Percentiles rank a stretch among this genome's conserved stretches.
These are phyloP conservation scores for Microctonus brassicae DNA, from an alignment of 2,888 invertebrate species.

Conservation along the genomic window DNA sequence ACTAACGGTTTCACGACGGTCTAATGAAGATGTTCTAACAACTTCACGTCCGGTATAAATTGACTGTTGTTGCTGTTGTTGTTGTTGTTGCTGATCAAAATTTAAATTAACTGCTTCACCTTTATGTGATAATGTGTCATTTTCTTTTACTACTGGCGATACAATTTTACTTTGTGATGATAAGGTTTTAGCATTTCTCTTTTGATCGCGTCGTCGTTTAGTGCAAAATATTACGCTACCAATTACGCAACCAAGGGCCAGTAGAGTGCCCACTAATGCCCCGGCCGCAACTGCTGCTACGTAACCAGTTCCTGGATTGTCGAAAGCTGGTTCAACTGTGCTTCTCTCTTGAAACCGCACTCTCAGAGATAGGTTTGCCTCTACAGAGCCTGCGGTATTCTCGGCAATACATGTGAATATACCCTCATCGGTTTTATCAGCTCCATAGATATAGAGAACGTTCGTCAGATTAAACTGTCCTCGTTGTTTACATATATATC, in stretches of 20 bases:
- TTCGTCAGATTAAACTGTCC: constrained; percentile 59
- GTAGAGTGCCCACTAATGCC: constrained; percentile 60
- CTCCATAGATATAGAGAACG: constrained; percentile 55
- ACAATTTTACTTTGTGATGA: constrained; percentile 54
- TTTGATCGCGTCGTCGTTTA: constrained; percentile 58
- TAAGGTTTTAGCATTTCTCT: constrained; percentile 59
- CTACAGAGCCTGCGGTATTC: constrained; percentile 84
- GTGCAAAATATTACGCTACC: constrained; percentile 61
- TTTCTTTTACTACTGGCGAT: constrained; percentile 69
- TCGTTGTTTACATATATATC: constrained; percentile 58
- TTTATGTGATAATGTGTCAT: constrained; percentile 63
- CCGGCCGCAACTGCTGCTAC: constrained; percentile 62
- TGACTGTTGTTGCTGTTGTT: constrained; percentile 68
- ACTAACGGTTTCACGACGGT: constrained; percentile 51
- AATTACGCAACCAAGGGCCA: constrained; percentile 61
- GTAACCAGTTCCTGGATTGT: constrained; percentile 58
- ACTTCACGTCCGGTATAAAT: constrained; percentile 58
- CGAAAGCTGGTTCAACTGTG: constrained; percentile 59
- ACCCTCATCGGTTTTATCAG: constrained; percentile 77
- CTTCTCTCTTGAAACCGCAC: constrained; percentile 73
- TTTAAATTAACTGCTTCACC: constrained; percentile 52
- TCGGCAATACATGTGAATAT: constrained; percentile 89
- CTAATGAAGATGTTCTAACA: constrained; percentile 52
- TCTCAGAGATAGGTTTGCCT: constrained; percentile 85
- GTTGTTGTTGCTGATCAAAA: constrained; percentile 68